These are phyloP conservation scores for Heliconius congener DNA, from an alignment of 1,140 invertebrate genomes.

Conservation along the genomic window DNA sequence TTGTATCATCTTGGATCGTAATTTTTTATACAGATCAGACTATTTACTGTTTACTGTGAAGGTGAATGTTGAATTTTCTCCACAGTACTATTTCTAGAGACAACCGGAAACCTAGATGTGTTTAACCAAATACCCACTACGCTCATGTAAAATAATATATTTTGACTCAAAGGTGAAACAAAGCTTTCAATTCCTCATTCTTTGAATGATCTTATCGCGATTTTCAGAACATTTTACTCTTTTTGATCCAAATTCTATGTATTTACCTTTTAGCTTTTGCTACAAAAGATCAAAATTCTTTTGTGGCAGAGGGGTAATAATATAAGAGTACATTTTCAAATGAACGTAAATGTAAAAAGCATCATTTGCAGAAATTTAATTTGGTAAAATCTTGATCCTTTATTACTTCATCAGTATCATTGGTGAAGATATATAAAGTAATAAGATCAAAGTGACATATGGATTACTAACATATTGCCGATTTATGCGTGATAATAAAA, in stretches of 20 bases:
- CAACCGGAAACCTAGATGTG: not conserved
- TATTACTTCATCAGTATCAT: not conserved
- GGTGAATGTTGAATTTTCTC: not conserved
- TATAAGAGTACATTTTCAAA: not conserved
- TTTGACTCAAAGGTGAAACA: slow-evolving; percentile 63
- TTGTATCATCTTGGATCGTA: slow-evolving; percentile 16
- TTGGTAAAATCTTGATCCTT: not conserved
- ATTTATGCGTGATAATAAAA: too few species aligned
- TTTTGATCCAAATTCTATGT: slow-evolving; percentile 72
- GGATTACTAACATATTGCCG: not conserved
- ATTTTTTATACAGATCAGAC: not conserved
- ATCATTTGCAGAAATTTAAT: not conserved
- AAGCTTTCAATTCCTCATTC: slow-evolving; percentile 67
- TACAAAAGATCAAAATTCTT: slow-evolving; percentile 68
- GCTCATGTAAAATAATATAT: slow-evolving; percentile 25
- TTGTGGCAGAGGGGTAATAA: slow-evolving; percentile 45
- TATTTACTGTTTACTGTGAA: not conserved
- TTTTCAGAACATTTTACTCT: slow-evolving; percentile 74
- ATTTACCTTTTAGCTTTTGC: slow-evolving; percentile 62
- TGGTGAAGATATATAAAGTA: not conserved
- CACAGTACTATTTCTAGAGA: not conserved
- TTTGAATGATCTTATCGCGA: slow-evolving; percentile 74
- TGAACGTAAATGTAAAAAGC: not conserved
- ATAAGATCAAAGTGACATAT: not conserved
- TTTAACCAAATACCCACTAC: not conserved